Conservation (phyloP, 1,140 invertebrate species). For the Camponotus floridanus region DNA sequence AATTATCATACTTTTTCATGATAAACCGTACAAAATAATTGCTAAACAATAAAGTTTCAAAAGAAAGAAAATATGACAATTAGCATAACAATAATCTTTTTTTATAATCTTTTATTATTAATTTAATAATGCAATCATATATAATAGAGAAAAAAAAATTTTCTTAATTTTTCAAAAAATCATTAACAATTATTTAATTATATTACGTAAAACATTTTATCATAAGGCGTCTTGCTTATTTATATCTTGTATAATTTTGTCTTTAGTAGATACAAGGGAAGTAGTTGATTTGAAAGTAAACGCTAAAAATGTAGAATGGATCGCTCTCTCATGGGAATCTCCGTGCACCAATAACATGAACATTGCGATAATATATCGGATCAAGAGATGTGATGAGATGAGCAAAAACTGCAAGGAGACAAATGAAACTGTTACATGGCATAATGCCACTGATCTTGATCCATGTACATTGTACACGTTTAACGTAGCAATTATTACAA, state of each 20-base stretch:
- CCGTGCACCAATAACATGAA: conserved; percentile 1
- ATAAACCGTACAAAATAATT: not conserved
- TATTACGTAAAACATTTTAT: not conserved
- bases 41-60: not conserved
- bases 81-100: not conserved
- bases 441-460: conserved; percentile 58
- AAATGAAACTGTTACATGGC: not conserved
- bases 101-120: not conserved
- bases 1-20: not conserved
- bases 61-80: not conserved
- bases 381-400: conserved; percentile 41
- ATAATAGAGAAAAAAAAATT: not conserved
- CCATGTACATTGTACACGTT: conserved; percentile 70
- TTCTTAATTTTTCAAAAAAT: not conserved
- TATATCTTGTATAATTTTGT: not conserved
- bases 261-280: not conserved
- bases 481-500: conserved; percentile 38
- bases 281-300: conserved; percentile 28
- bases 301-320: conserved; percentile 33
- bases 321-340: conserved; percentile 66
- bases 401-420: conserved; percentile 18
- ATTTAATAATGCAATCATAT: not conserved
- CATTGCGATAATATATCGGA: conserved; percentile 10
- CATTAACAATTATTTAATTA: conserved; percentile 2
- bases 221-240: not conserved